These are phyloP conservation scores for Linnaemya vulpina DNA, from an alignment of 2,888 invertebrate genomes.

Conservation along the genomic window DNA sequence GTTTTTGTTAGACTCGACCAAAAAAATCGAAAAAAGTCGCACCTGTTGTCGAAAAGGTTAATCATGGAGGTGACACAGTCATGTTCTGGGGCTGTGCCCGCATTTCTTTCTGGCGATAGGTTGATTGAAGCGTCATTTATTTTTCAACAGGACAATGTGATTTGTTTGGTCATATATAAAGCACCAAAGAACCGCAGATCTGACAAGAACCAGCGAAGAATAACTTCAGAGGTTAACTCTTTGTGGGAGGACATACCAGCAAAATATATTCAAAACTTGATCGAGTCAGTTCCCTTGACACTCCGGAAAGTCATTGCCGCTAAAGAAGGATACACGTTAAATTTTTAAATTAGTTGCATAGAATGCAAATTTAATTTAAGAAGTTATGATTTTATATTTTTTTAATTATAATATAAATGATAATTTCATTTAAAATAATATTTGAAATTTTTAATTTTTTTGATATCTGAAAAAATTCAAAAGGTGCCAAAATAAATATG, in stretches of 20 bases:
- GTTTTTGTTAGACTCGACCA: slow-evolving; percentile 30
- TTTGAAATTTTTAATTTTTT: slow-evolving; percentile 20
- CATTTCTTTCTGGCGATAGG: no score
- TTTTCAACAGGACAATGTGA: slow-evolving; percentile 31
- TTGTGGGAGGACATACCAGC: slow-evolving; percentile 22
- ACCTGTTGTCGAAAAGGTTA: no score
- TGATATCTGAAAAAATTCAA: neutral
- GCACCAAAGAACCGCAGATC: no score
- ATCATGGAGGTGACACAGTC: no score
- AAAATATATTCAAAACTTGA: slow-evolving; percentile 28
- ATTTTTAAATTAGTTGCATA: slow-evolving; percentile 24
- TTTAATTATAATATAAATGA: slow-evolving; percentile 21
- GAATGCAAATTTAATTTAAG: no score
- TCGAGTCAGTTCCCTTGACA: slow-evolving; percentile 34
- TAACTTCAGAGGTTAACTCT: slow-evolving; percentile 3
- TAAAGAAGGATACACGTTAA: slow-evolving; percentile 25
- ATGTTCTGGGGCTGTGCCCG: no score
- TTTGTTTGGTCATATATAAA: slow-evolving; percentile 38
- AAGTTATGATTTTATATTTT: slow-evolving; percentile 17
- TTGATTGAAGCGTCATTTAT: slow-evolving; percentile 37
- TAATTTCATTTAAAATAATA: slow-evolving; percentile 25
- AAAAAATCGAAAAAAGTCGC: slow-evolving; percentile 34
- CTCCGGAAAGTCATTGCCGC: slow-evolving; percentile 34
- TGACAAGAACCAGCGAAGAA: slow-evolving; percentile 31
- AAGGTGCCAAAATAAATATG: neutral